Evolutionary conservation across 2,797 vertebrate genomes (phyloP).

Genomic region (Protosalanx chinensis): DNA sequence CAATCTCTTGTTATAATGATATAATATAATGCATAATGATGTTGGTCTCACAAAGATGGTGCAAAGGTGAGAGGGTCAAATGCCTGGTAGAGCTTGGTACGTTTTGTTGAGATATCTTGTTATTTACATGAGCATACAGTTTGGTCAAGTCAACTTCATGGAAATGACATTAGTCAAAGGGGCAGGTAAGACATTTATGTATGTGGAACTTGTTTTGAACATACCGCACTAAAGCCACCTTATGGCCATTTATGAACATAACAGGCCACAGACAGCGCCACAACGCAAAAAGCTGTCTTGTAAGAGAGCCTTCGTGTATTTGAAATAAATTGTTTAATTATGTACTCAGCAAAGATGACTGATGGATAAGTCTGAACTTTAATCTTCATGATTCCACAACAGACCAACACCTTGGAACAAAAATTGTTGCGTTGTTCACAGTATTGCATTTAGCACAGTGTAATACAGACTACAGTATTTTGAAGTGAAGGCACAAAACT

Average conservation of each 20-base stretch:
- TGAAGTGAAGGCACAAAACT: conserved; percentile 70
- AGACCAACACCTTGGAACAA: conserved; percentile 48
- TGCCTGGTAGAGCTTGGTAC: no score
- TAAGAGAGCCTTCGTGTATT: neutral
- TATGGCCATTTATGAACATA: conserved; percentile 21
- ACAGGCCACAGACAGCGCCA: neutral
- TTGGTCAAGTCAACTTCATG: neutral
- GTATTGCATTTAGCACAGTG: conserved; percentile 67
- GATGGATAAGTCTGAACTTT: conserved; percentile 46
- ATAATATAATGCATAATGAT: neutral
- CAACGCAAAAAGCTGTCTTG: neutral
- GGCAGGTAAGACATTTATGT: neutral
- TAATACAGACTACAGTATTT: conserved; percentile 60
- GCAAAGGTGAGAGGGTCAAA: neutral
- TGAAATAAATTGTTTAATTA: neutral
- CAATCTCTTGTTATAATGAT: neutral
- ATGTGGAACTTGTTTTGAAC: neutral
- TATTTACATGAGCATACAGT: neutral
- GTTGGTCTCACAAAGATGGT: neutral
- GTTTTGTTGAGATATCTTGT: neutral
- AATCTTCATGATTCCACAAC: conserved; percentile 58
- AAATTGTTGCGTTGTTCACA: conserved; percentile 52
- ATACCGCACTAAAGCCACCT: conserved; percentile 6
- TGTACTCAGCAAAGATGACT: neutral
- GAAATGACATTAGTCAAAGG: neutral